Percentiles rank a stretch among this genome's conserved stretches.
phyloP scores from a whole-genome alignment of 2,113 vertebrate species.

The Dromiciops gliroides region DNA sequence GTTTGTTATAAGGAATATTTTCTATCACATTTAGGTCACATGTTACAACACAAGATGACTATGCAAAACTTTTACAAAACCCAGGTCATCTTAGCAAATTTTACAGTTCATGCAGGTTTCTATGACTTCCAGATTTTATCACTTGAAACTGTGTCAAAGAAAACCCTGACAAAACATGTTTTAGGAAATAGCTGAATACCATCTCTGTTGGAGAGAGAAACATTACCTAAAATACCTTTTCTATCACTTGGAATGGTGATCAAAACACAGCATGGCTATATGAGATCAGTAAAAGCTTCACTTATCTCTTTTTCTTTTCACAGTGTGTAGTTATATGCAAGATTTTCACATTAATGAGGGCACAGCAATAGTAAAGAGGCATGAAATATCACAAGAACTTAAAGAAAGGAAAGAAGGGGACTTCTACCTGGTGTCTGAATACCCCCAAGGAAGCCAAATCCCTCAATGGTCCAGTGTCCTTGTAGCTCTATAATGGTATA shows the following conservation, averaged over 20 bases:
- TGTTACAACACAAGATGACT: fast-evolving
- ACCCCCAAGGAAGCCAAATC: not conserved
- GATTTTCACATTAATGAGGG: not conserved
- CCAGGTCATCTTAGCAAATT: fast-evolving
- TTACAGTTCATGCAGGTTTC: not conserved
- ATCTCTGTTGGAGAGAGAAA: not conserved
- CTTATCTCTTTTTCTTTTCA: slow-evolving; percentile 3
- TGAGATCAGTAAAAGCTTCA: not conserved
- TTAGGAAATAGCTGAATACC: not conserved
- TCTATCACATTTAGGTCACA: not conserved
- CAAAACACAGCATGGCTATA: not conserved
- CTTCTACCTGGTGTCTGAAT: not conserved
- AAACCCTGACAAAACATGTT: not conserved
- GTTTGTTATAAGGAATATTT: not conserved
- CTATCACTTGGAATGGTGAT: fast-evolving
- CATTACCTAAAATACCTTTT: not conserved
- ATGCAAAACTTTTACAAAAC: fast-evolving
- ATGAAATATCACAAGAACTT: not conserved
- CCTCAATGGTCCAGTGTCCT: not conserved
- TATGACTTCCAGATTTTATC: not conserved
- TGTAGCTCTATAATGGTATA: not conserved
- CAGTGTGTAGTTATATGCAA: not conserved
- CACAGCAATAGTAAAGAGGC: not conserved
- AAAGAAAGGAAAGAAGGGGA: not conserved
- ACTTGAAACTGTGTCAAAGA: not conserved